Percentiles rank a stretch among this genome's conserved stretches.
Evolutionary conservation across 1,140 invertebrate species (phyloP).

Genomic region (Cydia pomonella): DNA sequence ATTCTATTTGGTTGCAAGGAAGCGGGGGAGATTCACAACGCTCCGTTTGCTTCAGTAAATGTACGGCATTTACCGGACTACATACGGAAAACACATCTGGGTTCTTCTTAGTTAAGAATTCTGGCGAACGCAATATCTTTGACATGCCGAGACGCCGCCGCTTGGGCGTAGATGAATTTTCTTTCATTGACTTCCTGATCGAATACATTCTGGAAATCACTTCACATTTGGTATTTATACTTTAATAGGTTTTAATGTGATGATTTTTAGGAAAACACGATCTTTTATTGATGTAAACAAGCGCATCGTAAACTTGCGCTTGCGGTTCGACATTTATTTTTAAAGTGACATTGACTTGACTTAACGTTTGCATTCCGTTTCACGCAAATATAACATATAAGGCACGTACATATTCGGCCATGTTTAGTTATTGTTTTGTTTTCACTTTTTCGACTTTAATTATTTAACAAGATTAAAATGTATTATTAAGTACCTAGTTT

Average conservation of each 20-base stretch:
- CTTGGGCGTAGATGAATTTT: constrained; percentile 62
- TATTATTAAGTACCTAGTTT: too few species aligned
- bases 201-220: constrained; percentile 47
- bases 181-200: constrained; percentile 37
- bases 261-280: constrained; percentile 20
- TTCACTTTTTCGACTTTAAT: neutral
- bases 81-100: constrained; percentile 40
- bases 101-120: constrained; percentile 38
- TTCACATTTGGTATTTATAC: neutral
- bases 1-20: constrained; percentile 73
- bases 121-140: constrained; percentile 42
- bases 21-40: constrained; percentile 66
- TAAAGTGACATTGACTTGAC: neutral
- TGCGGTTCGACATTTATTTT: neutral
- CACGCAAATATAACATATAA: too few species aligned
- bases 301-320: neutral
- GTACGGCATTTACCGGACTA: constrained; percentile 45
- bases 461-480: too few species aligned
- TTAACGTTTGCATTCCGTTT: constrained; percentile 9
- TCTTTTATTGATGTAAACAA: constrained; percentile 22
- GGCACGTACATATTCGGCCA: neutral
- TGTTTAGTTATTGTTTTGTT: neutral
- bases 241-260: neutral
- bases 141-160: constrained; percentile 54
- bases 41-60: constrained; percentile 34